Evolutionary conservation across 2,113 vertebrate species (phyloP), one percentile per base, ranked within the genome.

Genomic region (Dolichallabes microphthalmus): DNA sequence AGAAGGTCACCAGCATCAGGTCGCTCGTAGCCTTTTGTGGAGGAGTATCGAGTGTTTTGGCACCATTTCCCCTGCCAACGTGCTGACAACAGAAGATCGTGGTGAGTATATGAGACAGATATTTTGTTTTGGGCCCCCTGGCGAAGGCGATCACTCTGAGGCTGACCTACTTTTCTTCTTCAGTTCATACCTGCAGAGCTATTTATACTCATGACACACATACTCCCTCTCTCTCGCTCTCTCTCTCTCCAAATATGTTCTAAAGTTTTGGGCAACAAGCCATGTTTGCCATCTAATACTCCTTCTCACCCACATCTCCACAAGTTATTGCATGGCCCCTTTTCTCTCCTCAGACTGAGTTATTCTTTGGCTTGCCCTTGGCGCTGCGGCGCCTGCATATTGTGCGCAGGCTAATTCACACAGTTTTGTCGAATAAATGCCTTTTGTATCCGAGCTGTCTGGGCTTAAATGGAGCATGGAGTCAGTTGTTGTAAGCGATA

Each of bases 101-200:
- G 30, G 68, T 35, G 77, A 52, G 71, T 76, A 25, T 76, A 45
- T 66, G 75, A 77, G 61, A 78, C 53, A 88, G 82, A 90, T 91
- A 90, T 91, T 88, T 91, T 87, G 91, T 90, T 90, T 88, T 90
- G 82, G 87, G 87, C 82, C 89, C 88, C 89, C 79, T 89, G 88
- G 89, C 85, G 87, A 89, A 85, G 80, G 88, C 61, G 82, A 91
- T 90, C 88, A 87, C 86, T 89, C 86, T 86, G 84, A 86, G 81
- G 87, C 82, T 91, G 91, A 91, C 91, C 91, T 91, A 91, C 91
- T 91, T 91, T 91, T 88, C 85, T 85, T 69, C 61, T 88, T 78
- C 87, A 88, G 88, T 90, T 87, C 86, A 89, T 91, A 91, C 91
- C 91, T 91, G 89, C 91, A 86, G 83, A 87, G 86, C 89, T 91